Conservation (phyloP, 1,140 invertebrate species). For the Protaetia brevitarsis region DNA sequence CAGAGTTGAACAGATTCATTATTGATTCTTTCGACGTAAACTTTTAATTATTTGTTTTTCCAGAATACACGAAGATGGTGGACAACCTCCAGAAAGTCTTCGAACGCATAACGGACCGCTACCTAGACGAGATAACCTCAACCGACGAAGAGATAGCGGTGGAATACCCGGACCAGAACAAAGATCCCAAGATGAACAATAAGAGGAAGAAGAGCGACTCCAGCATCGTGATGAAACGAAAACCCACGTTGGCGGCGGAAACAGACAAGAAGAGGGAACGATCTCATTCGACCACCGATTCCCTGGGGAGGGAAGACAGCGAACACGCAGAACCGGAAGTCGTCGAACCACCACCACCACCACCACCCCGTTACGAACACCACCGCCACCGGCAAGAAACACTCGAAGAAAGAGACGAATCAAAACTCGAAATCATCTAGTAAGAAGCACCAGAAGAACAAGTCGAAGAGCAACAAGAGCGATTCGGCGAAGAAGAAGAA, state of each 20-base stretch:
- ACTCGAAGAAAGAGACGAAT: slow-evolving; percentile 48
- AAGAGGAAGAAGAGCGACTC: slow-evolving; percentile 27
- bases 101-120: not conserved
- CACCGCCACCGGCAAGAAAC: slow-evolving; percentile 37
- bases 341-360: slow-evolving; percentile 25
- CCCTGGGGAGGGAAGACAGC: slow-evolving; percentile 30
- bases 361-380: not conserved
- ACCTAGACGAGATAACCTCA: slow-evolving; percentile 46
- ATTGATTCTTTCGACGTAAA: too few relatives aligned
- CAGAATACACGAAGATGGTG: slow-evolving; percentile 3
- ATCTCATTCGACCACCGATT: slow-evolving; percentile 38
- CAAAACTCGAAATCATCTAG: slow-evolving; percentile 50
- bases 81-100: not conserved
- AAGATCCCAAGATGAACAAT: slow-evolving; percentile 28
- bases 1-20: too few relatives aligned
- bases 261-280: slow-evolving; percentile 36
- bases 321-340: slow-evolving; percentile 29
- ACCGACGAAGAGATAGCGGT: slow-evolving; percentile 71
- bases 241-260: slow-evolving; percentile 38
- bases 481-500: slow-evolving; percentile 31
- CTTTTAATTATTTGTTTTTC: too few relatives aligned
- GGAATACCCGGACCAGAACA: slow-evolving; percentile 54
- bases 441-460: slow-evolving; percentile 39
- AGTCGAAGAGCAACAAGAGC: slow-evolving; percentile 32
- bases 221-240: slow-evolving; percentile 28